Percentiles rank a stretch among this genome's conserved stretches.
These are phyloP conservation scores for Lampris incognitus DNA, from an alignment of 2,113 vertebrate genomes.

Conservation along the genomic window DNA sequence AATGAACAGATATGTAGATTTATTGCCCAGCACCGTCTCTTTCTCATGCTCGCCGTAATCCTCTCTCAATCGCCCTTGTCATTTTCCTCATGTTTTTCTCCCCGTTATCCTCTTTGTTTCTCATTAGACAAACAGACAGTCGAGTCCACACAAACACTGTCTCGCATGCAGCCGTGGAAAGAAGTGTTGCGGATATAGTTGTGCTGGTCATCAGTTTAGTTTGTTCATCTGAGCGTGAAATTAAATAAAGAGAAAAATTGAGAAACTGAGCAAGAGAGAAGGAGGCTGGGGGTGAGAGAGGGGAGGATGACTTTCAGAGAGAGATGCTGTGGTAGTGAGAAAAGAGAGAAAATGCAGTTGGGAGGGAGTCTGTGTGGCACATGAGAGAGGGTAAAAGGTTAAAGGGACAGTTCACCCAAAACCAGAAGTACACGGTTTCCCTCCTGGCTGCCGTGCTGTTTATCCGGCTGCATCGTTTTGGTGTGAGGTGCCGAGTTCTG, in stretches of 20 bases:
- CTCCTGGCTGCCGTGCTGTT: too few relatives aligned
- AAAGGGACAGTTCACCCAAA: too few relatives aligned
- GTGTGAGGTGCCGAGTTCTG: too few relatives aligned
- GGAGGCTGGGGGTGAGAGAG: slow-evolving; percentile 1
- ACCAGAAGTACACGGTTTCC: too few relatives aligned
- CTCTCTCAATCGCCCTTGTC: neutral
- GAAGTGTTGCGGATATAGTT: slow-evolving; percentile 48
- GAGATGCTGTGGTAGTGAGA: neutral
- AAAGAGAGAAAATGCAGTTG: slow-evolving; percentile 13
- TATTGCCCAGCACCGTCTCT: neutral
- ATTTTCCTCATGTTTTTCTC: neutral
- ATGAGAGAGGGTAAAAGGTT: too few relatives aligned
- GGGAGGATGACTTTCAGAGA: slow-evolving; percentile 6
- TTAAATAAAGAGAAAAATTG: slow-evolving; percentile 68
- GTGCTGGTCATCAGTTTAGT: slow-evolving; percentile 69
- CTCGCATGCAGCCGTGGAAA: neutral
- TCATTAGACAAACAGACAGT: too few relatives aligned
- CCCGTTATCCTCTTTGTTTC: slow-evolving; percentile 1
- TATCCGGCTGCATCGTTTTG: too few relatives aligned
- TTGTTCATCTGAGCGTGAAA: slow-evolving; percentile 77
- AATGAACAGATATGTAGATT: too few relatives aligned
- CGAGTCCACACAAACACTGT: slow-evolving; percentile 6
- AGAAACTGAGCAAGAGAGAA: slow-evolving; percentile 32
- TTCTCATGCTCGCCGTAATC: neutral
- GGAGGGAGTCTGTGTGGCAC: too few relatives aligned